Evolutionary conservation across 2,797 vertebrate genomes (phyloP).

Genomic region (Mormyrops boulengeri): DNA sequence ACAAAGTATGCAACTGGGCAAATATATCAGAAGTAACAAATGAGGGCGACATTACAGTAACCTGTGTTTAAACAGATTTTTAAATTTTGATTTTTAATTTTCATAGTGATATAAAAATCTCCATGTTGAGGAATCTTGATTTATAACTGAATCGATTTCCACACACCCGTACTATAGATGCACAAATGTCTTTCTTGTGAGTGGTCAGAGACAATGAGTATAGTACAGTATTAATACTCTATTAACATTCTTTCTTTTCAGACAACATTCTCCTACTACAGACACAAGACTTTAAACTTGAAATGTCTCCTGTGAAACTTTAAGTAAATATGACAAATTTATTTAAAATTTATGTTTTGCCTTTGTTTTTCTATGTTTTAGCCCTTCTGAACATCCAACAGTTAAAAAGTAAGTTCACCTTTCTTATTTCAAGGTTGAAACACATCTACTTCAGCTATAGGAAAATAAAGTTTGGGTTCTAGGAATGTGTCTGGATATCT

Average conservation of each 20-base stretch:
- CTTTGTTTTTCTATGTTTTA: neutral
- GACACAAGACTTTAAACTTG: neutral
- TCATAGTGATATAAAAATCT: neutral
- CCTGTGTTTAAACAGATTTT: neutral
- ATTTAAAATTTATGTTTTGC: neutral
- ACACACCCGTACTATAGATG: neutral
- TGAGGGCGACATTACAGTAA: neutral
- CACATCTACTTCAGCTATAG: neutral
- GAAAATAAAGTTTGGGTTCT: neutral
- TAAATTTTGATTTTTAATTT: neutral
- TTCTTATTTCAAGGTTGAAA: neutral
- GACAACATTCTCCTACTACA: neutral
- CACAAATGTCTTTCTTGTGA: neutral
- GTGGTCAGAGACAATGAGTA: neutral
- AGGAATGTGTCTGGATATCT: neutral
- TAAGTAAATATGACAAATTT: neutral
- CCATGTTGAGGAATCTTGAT: neutral
- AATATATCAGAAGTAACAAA: neutral
- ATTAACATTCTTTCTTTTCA: neutral
- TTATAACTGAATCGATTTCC: neutral
- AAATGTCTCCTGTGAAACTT: neutral
- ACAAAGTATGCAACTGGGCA: neutral
- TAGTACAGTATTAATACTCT: neutral
- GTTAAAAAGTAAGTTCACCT: neutral
- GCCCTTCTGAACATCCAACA: neutral